A percentile compares a stretch with the other conserved stretches of the same genome.
Conservation (phyloP, 2,888 invertebrate genomes). For the Drosophila mulleri region DNA sequence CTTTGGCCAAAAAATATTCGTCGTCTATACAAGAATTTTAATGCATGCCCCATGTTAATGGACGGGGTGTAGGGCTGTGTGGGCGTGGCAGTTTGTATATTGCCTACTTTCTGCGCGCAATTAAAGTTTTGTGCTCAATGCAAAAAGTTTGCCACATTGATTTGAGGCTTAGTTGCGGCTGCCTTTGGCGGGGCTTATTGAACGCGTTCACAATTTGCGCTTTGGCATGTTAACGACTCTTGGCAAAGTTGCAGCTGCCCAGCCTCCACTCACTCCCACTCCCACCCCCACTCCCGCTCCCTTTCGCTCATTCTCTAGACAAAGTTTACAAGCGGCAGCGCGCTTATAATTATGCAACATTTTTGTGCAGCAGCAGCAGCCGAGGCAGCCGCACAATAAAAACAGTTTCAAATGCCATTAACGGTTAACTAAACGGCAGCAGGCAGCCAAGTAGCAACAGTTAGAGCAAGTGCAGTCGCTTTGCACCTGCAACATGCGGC, state of each 20-base stretch:
- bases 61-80: not conserved
- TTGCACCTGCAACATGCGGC: slow-evolving; percentile 43
- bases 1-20: slow-evolving; percentile 22
- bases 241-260: slow-evolving; percentile 48
- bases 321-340: slow-evolving; percentile 61
- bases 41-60: slow-evolving; percentile 70
- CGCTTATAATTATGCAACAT: slow-evolving; percentile 79
- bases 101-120: slow-evolving; percentile 52
- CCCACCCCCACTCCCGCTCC: not conserved
- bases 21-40: slow-evolving; percentile 54
- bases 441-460: not conserved
- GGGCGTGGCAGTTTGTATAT: slow-evolving; percentile 30
- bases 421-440: slow-evolving; percentile 74
- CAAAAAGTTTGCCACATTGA: slow-evolving; percentile 66
- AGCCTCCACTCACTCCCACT: not conserved
- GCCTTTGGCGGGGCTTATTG: slow-evolving; percentile 38
- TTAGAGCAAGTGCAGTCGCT: slow-evolving; percentile 25
- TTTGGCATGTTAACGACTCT: slow-evolving; percentile 54
- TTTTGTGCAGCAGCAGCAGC: slow-evolving; percentile 64
- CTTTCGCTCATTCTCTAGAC: slow-evolving; percentile 56
- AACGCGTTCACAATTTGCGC: slow-evolving; percentile 25
- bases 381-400: slow-evolving; percentile 63
- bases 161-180: slow-evolving; percentile 64
- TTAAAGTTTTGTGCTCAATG: slow-evolving; percentile 65
- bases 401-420: slow-evolving; percentile 79